Evolutionary conservation across 1,140 invertebrate genomes (phyloP).

Genomic region (Ceratoteleas bidentatus): DNA sequence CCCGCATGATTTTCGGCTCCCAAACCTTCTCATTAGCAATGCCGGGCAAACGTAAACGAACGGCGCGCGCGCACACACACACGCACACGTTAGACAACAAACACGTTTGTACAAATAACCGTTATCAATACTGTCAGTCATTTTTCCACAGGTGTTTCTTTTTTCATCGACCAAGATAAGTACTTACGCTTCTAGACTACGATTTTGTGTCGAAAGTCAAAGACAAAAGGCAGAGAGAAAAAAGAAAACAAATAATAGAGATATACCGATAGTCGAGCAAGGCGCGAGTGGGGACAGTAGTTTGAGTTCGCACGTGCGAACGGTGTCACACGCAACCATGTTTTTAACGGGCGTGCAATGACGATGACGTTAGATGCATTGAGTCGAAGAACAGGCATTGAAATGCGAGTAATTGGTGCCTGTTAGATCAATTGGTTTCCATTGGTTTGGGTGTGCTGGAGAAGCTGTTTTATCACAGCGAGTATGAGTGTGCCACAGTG

Average conservation of each 20-base stretch:
- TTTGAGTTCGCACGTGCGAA: slow-evolving; percentile 33
- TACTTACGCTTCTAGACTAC: slow-evolving; percentile 52
- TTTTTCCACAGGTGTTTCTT: slow-evolving; percentile 62
- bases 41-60: slow-evolving; percentile 21
- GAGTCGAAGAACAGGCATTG: slow-evolving; percentile 41
- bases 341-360: slow-evolving; percentile 19
- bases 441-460: not conserved
- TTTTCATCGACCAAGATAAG: slow-evolving; percentile 54
- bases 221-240: too few species aligned
- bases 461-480: slow-evolving; percentile 10
- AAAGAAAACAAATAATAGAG: too few species aligned
- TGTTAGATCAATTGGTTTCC: slow-evolving; percentile 42
- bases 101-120: slow-evolving; percentile 27
- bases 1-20: slow-evolving; percentile 20
- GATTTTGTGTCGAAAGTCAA: slow-evolving; percentile 14
- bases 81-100: slow-evolving; percentile 19
- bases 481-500: not conserved
- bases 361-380: slow-evolving; percentile 28
- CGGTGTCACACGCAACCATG: slow-evolving; percentile 26
- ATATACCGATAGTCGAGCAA: too few species aligned
- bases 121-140: slow-evolving; percentile 51
- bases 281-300: slow-evolving; percentile 30
- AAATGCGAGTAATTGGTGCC: slow-evolving; percentile 40
- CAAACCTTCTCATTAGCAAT: slow-evolving; percentile 29
- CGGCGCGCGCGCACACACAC: too few species aligned